These are phyloP conservation scores for Danaus chrysippus DNA, from an alignment of 2,888 invertebrate species.

Conservation along the genomic window DNA sequence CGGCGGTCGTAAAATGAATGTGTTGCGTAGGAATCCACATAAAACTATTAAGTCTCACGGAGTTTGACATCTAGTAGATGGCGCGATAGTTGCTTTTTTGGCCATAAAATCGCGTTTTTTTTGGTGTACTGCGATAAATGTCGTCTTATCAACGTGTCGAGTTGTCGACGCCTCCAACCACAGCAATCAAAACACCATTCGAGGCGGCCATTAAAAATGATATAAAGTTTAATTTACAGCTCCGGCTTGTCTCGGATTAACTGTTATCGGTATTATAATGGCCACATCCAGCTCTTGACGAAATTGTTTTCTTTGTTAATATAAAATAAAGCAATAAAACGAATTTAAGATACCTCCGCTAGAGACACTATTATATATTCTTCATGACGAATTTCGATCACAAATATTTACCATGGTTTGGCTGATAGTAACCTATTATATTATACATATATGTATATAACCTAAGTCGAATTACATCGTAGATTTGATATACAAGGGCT, in stretches of 20 bases:
- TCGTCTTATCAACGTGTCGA: slow-evolving; percentile 75
- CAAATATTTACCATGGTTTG: background rate
- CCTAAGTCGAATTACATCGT: background rate
- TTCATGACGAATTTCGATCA: background rate
- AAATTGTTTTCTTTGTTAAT: slow-evolving; percentile 65
- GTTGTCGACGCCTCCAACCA: slow-evolving; percentile 78
- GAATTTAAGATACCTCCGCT: slow-evolving; percentile 39
- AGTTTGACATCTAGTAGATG: slow-evolving; percentile 37
- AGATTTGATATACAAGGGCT: background rate
- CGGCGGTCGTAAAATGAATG: slow-evolving; percentile 66
- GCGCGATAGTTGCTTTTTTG: slow-evolving; percentile 59
- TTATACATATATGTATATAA: background rate
- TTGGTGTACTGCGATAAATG: slow-evolving; percentile 60
- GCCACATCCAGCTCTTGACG: slow-evolving; percentile 56
- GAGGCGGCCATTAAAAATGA: slow-evolving; percentile 74
- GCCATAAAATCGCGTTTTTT: slow-evolving; percentile 72
- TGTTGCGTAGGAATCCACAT: slow-evolving; percentile 67
- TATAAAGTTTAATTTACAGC: slow-evolving; percentile 78
- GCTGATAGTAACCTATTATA: too few relatives aligned
- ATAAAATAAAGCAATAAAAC: slow-evolving; percentile 53
- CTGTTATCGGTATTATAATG: slow-evolving; percentile 70
- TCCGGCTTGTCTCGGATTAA: slow-evolving; percentile 64
- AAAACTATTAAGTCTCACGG: slow-evolving; percentile 50
- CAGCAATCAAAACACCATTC: slow-evolving; percentile 78
- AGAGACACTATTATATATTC: slow-evolving; percentile 23